phyloP scores from a whole-genome alignment of 2,797 vertebrate genomes.

The Vultur gryphus region DNA sequence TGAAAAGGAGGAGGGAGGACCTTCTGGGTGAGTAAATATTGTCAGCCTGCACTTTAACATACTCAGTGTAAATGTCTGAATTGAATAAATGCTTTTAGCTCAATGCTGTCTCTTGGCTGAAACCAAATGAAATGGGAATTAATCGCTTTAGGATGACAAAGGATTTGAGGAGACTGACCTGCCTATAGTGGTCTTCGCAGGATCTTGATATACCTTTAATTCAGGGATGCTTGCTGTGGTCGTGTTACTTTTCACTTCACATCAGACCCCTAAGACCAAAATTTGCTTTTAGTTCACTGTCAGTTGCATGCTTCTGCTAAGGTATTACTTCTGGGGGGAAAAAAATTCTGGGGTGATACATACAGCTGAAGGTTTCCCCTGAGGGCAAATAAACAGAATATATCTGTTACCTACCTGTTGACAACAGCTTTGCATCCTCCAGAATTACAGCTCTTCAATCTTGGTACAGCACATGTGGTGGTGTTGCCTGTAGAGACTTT shows the following conservation, averaged over 20 bases:
- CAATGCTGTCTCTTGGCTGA: neutral
- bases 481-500: neutral
- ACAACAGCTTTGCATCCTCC: neutral
- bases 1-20: neutral
- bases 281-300: neutral
- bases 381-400: neutral
- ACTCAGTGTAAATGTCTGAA: neutral
- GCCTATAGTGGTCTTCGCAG: neutral
- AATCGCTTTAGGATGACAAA: neutral
- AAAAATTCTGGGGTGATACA: neutral
- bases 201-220: neutral
- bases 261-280: neutral
- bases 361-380: neutral
- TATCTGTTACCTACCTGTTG: neutral
- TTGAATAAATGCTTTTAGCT: neutral
- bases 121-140: neutral
- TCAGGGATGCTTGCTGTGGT: neutral
- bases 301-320: neutral
- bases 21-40: neutral
- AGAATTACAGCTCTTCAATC: neutral
- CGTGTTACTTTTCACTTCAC: neutral
- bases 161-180: neutral
- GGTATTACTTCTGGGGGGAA: neutral
- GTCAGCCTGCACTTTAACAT: neutral
- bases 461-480: fast-evolving